Percentiles rank a stretch among this genome's conserved stretches.
Evolutionary conservation across 2,797 vertebrate genomes (phyloP).

Genomic region (Lagodon rhomboides): DNA sequence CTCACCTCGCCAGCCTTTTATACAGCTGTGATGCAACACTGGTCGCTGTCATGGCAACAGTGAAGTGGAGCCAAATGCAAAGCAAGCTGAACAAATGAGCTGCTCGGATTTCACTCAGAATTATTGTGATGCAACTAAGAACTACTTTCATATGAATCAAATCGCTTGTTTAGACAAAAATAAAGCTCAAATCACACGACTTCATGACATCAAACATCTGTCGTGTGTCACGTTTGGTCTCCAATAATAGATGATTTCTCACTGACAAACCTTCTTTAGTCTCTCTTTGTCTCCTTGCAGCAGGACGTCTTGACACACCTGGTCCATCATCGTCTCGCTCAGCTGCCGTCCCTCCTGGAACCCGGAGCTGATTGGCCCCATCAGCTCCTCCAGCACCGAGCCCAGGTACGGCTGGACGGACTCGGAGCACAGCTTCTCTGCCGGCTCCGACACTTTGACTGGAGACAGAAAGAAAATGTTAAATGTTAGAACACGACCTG

Average conservation of each 20-base stretch:
- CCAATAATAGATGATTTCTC: background rate
- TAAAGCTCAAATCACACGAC: too few relatives aligned
- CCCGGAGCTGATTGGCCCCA: constrained; percentile 91
- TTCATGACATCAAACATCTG: too few relatives aligned
- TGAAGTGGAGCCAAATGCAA: too few relatives aligned
- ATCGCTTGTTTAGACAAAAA: too few relatives aligned
- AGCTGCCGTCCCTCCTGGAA: constrained; percentile 89
- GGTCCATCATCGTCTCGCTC: constrained; percentile 87
- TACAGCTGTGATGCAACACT: background rate
- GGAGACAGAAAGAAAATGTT: background rate
- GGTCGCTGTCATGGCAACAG: background rate
- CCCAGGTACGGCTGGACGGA: constrained; percentile 89
- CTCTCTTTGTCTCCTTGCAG: constrained; percentile 65
- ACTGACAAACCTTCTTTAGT: constrained; percentile 84
- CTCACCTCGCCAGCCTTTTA: background rate
- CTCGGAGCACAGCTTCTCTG: constrained; percentile 86
- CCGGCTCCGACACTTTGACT: constrained; percentile 87
- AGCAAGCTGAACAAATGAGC: background rate
- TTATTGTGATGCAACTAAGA: too few relatives aligned
- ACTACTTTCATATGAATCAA: too few relatives aligned
- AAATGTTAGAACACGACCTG: background rate
- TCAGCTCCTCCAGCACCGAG: constrained; percentile 92
- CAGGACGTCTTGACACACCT: constrained; percentile 85
- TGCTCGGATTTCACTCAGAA: background rate
- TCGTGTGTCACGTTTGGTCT: too few relatives aligned